Conservation (phyloP, 2,888 invertebrate species). For the Sphaeridia pumilis region DNA sequence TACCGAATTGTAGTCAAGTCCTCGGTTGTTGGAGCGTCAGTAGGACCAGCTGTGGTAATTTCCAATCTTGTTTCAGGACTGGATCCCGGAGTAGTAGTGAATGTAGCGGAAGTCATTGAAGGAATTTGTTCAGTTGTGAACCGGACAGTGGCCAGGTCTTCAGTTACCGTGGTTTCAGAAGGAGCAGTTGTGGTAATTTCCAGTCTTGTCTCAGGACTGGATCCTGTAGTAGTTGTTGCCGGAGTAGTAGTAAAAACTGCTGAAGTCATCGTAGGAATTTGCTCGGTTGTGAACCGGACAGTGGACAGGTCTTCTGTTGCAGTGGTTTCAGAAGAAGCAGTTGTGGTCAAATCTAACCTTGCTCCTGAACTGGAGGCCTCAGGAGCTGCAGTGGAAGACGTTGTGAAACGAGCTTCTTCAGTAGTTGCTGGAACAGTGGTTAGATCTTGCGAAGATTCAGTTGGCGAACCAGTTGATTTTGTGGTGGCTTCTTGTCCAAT, state of each 20-base stretch:
- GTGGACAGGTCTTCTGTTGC: background rate
- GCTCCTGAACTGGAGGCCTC: too few species aligned
- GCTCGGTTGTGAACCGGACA: too few species aligned
- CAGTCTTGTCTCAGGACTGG: too few species aligned
- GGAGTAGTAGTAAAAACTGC: background rate
- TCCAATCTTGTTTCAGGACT: background rate
- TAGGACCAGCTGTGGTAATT: background rate
- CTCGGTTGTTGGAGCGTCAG: background rate
- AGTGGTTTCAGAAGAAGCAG: background rate
- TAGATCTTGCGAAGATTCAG: too few species aligned
- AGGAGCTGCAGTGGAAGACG: too few species aligned
- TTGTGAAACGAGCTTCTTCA: too few species aligned
- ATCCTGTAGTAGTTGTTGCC: background rate
- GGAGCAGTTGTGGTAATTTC: background rate
- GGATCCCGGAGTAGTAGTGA: background rate
- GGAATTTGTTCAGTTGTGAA: too few species aligned
- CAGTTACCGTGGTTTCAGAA: background rate
- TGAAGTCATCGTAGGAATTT: background rate
- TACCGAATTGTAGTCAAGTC: background rate
- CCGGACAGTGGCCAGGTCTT: too few species aligned
- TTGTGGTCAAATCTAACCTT: background rate
- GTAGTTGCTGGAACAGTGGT: too few species aligned
- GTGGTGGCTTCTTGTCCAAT: too few species aligned
- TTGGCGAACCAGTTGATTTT: too few species aligned
- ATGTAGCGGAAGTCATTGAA: background rate